A percentile compares a stretch with the other conserved stretches of the same genome.
Conservation (phyloP, 2,113 vertebrate genomes). For the Phaethon lepturus region DNA sequence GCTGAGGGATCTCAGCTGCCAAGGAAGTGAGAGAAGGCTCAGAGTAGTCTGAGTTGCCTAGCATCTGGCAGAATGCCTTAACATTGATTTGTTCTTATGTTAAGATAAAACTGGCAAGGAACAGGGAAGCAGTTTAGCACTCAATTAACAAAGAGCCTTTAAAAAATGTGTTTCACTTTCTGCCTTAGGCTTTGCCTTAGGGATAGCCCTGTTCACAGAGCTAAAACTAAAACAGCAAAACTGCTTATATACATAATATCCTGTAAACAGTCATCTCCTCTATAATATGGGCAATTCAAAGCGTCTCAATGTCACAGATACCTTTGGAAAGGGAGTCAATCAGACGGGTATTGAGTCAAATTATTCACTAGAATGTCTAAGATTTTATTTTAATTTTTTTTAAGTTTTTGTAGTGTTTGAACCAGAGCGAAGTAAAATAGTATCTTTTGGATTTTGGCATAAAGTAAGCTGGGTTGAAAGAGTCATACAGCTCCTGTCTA, state of each 20-base stretch:
- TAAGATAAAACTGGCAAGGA: constrained; percentile 31
- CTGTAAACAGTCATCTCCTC: background rate
- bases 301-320: background rate
- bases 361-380: background rate
- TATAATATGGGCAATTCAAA: background rate
- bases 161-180: constrained; percentile 48
- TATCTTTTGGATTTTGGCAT: background rate
- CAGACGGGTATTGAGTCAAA: background rate
- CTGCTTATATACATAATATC: background rate
- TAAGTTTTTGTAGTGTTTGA: background rate
- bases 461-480: background rate
- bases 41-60: background rate
- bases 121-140: constrained; percentile 40
- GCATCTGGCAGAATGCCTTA: constrained; percentile 22
- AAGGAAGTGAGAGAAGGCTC: background rate
- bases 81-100: constrained; percentile 47
- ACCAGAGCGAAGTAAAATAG: background rate
- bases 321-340: background rate
- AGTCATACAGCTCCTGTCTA: background rate
- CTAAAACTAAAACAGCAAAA: constrained; percentile 27
- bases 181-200: constrained; percentile 58
- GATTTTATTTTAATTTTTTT: background rate
- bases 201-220: constrained; percentile 18
- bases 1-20: background rate
- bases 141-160: constrained; percentile 59